Evolutionary conservation across 2,113 vertebrate species (phyloP), one percentile per base, ranked within the genome.

Genomic region (Chinchilla lanigera): DNA sequence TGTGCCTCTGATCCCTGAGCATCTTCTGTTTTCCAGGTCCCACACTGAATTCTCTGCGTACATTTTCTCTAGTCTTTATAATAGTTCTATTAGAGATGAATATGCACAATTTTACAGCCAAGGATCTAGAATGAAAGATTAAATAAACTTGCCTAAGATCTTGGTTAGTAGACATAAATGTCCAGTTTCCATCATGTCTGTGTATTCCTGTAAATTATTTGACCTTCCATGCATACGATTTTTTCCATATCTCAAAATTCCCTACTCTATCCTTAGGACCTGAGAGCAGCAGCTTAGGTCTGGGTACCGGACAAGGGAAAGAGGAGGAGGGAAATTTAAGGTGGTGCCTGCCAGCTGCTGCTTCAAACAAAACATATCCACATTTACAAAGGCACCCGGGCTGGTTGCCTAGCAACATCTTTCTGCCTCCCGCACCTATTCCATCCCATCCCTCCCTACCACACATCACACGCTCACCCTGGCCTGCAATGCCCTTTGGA

Each of bases 351-450:
- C 95, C 95, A 95, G 95, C 90, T 92, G 90, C 96, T 95, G 85
- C 94, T 88, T 93, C 93, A 88, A 95, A 96, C 71, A 94, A 96
- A 97, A 97, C 85, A 85, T 24, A 96, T 41, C 94, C 82, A 19
- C 85, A 78, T 78, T 86, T 92, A 90, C 93, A 96, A 90, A 97
- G 87, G 61, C 96, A 75, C 73, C 14, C 0, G 35, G 88, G 38
- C 86, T 65, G 61, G 98, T 97, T 97, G 96, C 97, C 85, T 97
- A 97, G 97, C 96, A 97, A 97, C 96, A 22, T 61, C 56, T 10
- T 54, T 90, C 92, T 86, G 78, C 85, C 92, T 96, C 84, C 87
- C 92, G 41, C 69, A 47, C 78, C 92, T 89, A 71, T 84, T 95
- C 54, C 19, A 78, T 54, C 61, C 65, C 63, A 58, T 26, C 91